Evolutionary conservation across 2,797 vertebrate genomes (phyloP).

Genomic region (Acrossocheilus fasciatus): DNA sequence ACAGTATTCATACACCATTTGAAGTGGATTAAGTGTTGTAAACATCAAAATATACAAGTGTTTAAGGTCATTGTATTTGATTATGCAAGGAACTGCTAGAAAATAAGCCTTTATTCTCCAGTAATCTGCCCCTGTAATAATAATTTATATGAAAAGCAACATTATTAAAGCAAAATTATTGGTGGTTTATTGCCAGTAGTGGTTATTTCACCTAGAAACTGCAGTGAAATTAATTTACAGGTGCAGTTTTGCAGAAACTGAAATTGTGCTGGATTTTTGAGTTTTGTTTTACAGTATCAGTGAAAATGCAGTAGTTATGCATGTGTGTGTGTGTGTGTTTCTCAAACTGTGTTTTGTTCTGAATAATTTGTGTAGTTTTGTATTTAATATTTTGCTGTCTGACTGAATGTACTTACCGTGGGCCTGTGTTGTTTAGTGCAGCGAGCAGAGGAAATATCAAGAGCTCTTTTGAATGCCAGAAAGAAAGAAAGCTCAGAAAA

Average conservation of each 20-base stretch:
- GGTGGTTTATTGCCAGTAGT: background rate
- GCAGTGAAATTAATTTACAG: background rate
- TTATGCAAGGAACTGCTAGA: background rate
- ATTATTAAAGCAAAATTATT: background rate
- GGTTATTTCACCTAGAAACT: background rate
- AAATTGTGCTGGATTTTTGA: background rate
- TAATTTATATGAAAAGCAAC: background rate
- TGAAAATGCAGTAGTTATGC: background rate
- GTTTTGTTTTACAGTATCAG: background rate
- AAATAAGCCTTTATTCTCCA: background rate
- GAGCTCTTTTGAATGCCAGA: slow-evolving; percentile 7
- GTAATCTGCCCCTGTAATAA: background rate
- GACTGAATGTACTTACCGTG: background rate
- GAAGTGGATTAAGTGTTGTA: background rate
- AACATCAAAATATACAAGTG: background rate
- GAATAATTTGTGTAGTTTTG: background rate
- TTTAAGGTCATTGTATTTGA: background rate
- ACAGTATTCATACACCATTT: background rate
- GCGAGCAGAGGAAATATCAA: slow-evolving; percentile 14
- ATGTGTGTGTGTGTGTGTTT: background rate
- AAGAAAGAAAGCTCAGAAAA: background rate
- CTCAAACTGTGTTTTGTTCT: background rate
- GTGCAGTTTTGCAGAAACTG: background rate
- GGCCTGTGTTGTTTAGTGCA: background rate
- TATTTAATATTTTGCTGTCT: background rate